Evolutionary conservation across 2,888 invertebrate species (phyloP).

Genomic region (Drosophila quinaria): DNA sequence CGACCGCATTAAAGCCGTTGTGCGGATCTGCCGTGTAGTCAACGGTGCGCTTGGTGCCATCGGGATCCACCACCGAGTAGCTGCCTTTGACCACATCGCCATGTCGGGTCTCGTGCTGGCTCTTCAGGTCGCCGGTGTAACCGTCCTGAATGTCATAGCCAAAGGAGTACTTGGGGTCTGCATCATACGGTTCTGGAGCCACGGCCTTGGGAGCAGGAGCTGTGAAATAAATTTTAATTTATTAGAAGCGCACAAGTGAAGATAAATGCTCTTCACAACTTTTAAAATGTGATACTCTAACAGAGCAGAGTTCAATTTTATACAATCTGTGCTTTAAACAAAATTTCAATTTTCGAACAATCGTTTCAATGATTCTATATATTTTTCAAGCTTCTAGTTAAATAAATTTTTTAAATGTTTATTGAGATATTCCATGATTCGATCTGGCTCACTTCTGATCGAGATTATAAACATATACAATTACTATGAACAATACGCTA

Average conservation of each 20-base stretch:
- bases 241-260: not conserved
- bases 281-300: not conserved
- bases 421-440: too few relatives aligned
- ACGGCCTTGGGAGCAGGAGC: constrained; percentile 73
- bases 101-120: constrained; percentile 88
- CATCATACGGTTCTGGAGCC: constrained; percentile 84
- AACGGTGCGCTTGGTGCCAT: constrained; percentile 89
- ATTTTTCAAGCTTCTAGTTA: too few relatives aligned
- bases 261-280: too few relatives aligned
- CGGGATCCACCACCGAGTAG: constrained; percentile 87
- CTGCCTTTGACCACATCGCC: constrained; percentile 89
- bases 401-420: too few relatives aligned
- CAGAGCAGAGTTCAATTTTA: not conserved
- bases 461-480: too few relatives aligned
- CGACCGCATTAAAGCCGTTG: constrained; percentile 86
- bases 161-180: constrained; percentile 86
- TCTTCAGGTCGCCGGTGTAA: constrained; percentile 86
- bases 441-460: too few relatives aligned
- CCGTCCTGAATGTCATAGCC: constrained; percentile 87
- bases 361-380: too few relatives aligned
- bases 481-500: too few relatives aligned
- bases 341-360: too few relatives aligned
- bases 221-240: not conserved
- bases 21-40: constrained; percentile 87
- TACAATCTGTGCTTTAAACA: too few relatives aligned